These are phyloP conservation scores for Vanacampus margaritifer DNA, from an alignment of 2,113 vertebrate genomes.

Conservation along the genomic window DNA sequence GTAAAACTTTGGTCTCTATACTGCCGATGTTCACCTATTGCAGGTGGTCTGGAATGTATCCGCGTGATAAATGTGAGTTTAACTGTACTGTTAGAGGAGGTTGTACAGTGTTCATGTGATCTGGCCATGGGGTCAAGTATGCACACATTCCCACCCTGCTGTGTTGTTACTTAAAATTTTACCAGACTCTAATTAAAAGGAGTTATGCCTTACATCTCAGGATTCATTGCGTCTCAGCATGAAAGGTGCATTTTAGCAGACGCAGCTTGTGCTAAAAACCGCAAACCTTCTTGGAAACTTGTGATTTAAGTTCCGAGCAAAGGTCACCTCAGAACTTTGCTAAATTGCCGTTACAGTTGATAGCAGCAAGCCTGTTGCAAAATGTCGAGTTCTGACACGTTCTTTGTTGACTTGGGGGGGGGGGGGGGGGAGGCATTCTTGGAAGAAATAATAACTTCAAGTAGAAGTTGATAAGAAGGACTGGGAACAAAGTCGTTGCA, in stretches of 20 bases:
- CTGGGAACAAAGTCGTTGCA: not conserved
- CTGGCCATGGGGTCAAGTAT: constrained; percentile 35
- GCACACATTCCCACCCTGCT: constrained; percentile 42
- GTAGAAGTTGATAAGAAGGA: not conserved
- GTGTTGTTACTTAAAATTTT: constrained; percentile 15
- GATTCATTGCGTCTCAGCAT: not conserved
- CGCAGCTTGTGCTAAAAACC: not conserved
- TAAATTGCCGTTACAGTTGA: not conserved
- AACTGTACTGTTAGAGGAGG: constrained; percentile 29
- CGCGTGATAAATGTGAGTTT: not conserved
- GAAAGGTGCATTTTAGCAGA: not conserved
- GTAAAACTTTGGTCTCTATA: not conserved
- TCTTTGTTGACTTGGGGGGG: not conserved
- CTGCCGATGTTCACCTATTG: not conserved
- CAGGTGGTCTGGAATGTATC: no score
- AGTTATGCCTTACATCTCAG: not conserved
- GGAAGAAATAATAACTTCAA: constrained; percentile 1
- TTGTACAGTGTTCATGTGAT: constrained; percentile 55
- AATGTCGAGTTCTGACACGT: not conserved
- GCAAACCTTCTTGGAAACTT: not conserved
- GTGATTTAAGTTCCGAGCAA: not conserved
- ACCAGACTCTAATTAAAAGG: constrained; percentile 12
- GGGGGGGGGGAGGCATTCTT: not conserved
- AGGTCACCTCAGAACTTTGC: not conserved
- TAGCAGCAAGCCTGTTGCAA: not conserved